Conservation (phyloP, 2,797 vertebrate species). For the Buphagus erythrorhynchus region DNA sequence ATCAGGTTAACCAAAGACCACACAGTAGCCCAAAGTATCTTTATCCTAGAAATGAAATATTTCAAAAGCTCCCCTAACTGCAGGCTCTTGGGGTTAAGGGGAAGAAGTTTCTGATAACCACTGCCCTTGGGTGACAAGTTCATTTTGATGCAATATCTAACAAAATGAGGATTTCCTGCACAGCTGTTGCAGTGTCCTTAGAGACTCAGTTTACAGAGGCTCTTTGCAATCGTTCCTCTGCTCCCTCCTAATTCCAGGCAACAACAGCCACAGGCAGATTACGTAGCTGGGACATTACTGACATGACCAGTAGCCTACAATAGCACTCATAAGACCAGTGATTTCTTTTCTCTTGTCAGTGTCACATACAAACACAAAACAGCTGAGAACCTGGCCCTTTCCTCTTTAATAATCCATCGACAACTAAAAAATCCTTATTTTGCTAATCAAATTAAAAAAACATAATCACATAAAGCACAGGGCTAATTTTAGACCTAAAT, state of each 20-base stretch:
- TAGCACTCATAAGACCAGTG: neutral
- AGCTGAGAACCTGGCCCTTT: neutral
- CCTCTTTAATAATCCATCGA: neutral
- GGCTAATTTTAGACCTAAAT: slow-evolving; percentile 21
- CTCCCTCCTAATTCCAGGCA: neutral
- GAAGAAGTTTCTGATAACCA: neutral
- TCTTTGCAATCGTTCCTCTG: neutral
- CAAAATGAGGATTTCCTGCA: neutral
- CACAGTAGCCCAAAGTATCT: neutral
- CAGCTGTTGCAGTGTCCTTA: neutral
- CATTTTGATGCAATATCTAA: neutral
- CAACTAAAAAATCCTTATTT: neutral
- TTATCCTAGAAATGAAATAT: neutral
- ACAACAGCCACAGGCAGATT: neutral
- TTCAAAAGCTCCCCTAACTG: neutral
- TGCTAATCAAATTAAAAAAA: neutral
- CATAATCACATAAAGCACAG: neutral
- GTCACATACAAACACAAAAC: neutral
- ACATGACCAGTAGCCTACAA: neutral
- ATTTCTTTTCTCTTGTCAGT: neutral
- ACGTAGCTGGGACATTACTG: neutral
- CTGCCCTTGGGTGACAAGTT: neutral
- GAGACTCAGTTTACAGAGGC: neutral
- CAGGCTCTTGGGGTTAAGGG: neutral
- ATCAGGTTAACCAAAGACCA: neutral